phyloP scores from a whole-genome alignment of 92 coral and sea anemone genomes.

The Metridium senile region DNA sequence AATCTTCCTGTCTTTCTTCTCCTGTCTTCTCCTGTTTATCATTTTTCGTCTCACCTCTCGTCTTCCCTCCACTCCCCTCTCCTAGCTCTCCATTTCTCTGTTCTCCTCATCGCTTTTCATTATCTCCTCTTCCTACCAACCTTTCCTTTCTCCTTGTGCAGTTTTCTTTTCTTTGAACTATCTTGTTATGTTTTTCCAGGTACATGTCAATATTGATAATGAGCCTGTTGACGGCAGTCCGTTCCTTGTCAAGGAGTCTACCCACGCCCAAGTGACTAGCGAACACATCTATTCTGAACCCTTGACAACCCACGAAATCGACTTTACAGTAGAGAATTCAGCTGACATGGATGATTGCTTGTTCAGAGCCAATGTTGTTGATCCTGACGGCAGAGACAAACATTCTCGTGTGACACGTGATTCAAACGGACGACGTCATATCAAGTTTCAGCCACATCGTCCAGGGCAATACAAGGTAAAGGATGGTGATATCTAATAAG shows the following conservation, averaged over 20 bases:
- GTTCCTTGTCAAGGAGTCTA: conserved; percentile 69
- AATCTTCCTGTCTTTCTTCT: too few species aligned
- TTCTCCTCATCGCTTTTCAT: not conserved
- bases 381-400: conserved; percentile 69
- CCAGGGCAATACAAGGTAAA: conserved; percentile 69
- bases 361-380: conserved; percentile 64
- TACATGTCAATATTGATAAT: conserved; percentile 74
- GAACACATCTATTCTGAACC: conserved; percentile 58
- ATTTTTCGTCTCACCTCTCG: too few species aligned
- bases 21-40: too few species aligned
- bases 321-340: conserved; percentile 60
- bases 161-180: not conserved
- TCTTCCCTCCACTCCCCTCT: too few species aligned
- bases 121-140: not conserved
- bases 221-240: conserved; percentile 86
- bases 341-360: conserved; percentile 64
- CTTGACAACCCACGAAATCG: conserved; percentile 55
- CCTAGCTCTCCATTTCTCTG: too few species aligned
- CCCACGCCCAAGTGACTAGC: conserved; percentile 47
- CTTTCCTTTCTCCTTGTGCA: not conserved
- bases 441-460: conserved; percentile 64
- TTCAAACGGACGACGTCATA: conserved; percentile 60
- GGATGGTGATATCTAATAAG: too few species aligned
- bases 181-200: conserved; percentile 25
- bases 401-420: conserved; percentile 62